Percentiles rank a stretch among this genome's conserved stretches.
These are phyloP conservation scores for Drosophila glabriapex DNA, from an alignment of 2,888 invertebrate species.

Conservation along the genomic window DNA sequence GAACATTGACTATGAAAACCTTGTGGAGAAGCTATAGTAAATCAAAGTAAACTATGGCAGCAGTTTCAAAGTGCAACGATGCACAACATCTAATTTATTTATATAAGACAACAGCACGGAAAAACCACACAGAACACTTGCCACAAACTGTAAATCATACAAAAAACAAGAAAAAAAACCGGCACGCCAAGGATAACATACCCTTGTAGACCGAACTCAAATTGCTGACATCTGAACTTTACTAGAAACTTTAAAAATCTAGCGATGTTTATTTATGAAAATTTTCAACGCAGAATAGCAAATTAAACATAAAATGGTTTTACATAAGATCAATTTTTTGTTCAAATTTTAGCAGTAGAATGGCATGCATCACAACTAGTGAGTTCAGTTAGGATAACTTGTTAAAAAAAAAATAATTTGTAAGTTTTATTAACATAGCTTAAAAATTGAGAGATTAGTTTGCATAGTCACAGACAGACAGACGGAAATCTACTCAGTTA, in stretches of 20 bases:
- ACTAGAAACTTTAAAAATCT: background rate
- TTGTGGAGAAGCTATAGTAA: constrained; percentile 1
- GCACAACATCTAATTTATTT: constrained; percentile 41
- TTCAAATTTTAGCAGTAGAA: background rate
- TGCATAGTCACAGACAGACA: background rate
- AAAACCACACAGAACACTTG: background rate
- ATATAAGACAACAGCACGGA: constrained; percentile 4
- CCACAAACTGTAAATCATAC: constrained; percentile 11
- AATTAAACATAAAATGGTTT: background rate
- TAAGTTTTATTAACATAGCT: background rate
- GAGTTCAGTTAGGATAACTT: background rate
- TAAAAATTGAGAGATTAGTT: background rate
- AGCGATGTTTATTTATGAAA: background rate
- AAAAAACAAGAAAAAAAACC: background rate
- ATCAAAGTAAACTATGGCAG: constrained; percentile 23
- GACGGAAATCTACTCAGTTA: background rate
- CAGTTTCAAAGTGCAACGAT: constrained; percentile 18
- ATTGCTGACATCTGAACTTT: background rate
- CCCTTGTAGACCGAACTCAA: background rate
- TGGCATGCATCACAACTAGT: background rate
- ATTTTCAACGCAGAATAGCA: background rate
- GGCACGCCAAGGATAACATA: background rate
- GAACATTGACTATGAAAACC: background rate
- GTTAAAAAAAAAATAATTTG: background rate
- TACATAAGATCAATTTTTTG: background rate